These are phyloP conservation scores for Caenorhabditis inopinata DNA, from an alignment of 1,140 invertebrate species.

Conservation along the genomic window DNA sequence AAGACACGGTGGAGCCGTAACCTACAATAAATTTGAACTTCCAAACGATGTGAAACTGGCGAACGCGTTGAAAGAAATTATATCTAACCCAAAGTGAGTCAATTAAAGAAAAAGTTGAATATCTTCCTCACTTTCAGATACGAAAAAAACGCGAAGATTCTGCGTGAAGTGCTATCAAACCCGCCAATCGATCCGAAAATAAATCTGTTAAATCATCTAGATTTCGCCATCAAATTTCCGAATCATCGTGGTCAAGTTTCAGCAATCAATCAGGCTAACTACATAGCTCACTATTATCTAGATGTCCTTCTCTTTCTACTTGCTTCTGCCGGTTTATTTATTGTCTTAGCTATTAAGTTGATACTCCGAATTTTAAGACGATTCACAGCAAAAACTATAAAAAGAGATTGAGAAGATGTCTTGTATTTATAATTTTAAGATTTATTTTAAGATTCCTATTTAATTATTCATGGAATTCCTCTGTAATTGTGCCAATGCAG, in stretches of 20 bases:
- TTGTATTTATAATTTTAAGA: no score
- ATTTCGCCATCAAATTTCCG: background rate
- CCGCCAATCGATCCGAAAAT: background rate
- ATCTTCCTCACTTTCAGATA: no score
- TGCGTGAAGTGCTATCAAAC: background rate
- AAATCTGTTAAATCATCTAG: background rate
- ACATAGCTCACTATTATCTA: background rate
- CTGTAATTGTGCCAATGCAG: no score
- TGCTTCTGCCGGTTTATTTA: no score
- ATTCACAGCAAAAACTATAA: no score
- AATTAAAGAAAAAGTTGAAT: no score
- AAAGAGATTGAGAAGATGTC: no score
- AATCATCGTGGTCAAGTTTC: background rate
- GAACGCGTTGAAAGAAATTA: background rate
- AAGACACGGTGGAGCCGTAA: slow-evolving; percentile 40
- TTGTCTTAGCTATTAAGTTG: no score
- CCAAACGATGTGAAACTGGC: background rate
- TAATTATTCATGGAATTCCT: no score
- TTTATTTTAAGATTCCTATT: no score
- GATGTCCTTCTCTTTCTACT: background rate
- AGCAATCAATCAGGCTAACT: background rate
- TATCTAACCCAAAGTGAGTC: background rate
- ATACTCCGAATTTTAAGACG: no score
- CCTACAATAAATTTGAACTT: slow-evolving; percentile 39
- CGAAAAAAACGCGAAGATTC: background rate